Evolutionary conservation across 2,113 vertebrate genomes (phyloP).

Genomic region (Heterotis niloticus): DNA sequence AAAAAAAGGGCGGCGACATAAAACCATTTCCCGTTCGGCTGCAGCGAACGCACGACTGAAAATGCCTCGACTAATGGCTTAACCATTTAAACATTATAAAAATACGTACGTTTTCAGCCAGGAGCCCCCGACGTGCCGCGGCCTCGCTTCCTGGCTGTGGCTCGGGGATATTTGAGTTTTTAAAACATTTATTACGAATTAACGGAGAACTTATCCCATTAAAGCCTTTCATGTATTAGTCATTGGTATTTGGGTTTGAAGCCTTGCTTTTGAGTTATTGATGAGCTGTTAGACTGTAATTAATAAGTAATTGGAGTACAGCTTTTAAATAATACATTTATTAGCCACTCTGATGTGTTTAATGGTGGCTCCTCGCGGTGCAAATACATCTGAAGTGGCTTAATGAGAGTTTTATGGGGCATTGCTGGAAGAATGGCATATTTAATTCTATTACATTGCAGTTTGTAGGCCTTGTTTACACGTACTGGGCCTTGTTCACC

Average conservation of each 20-base stretch:
- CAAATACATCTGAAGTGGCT: conserved; percentile 65
- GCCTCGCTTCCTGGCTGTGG: not conserved
- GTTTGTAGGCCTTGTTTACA: conserved; percentile 63
- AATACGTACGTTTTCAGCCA: not conserved
- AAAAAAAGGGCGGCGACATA: too few relatives aligned
- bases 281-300: conserved; percentile 70
- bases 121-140: not conserved
- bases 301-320: conserved; percentile 73
- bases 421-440: conserved; percentile 56
- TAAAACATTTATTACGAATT: conserved; percentile 73
- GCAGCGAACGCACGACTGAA: too few relatives aligned
- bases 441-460: conserved; percentile 55
- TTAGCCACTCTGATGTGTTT: conserved; percentile 70
- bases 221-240: conserved; percentile 74
- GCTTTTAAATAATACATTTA: conserved; percentile 75
- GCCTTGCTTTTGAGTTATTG: conserved; percentile 68
- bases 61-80: not conserved
- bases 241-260: conserved; percentile 73
- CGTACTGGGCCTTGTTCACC: conserved; percentile 29
- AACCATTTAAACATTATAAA: not conserved
- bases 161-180: conserved; percentile 51
- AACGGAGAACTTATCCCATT: conserved; percentile 68
- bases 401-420: conserved; percentile 68
- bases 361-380: conserved; percentile 62
- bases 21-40: too few relatives aligned